Percentiles rank a stretch among this genome's conserved stretches.
phyloP scores from a whole-genome alignment of 2,797 vertebrate species.

The Dendrocincla tyrannina region DNA sequence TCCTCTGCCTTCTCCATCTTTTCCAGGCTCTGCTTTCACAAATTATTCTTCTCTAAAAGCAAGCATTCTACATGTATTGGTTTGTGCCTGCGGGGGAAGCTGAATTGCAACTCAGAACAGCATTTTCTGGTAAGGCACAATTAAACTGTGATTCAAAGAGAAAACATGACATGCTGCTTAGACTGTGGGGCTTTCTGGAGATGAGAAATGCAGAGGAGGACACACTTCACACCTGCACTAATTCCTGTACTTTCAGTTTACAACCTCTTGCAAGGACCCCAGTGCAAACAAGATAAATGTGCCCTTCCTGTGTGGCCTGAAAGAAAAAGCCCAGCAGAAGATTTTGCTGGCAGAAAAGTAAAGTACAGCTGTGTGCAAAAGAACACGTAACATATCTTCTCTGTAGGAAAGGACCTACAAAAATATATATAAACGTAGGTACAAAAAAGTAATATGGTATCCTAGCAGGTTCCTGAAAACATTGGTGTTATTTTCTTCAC shows the following conservation, averaged over 20 bases:
- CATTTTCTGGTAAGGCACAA: background rate
- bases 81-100: background rate
- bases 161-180: background rate
- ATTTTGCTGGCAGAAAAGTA: background rate
- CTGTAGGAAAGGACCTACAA: background rate
- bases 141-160: conserved; percentile 19
- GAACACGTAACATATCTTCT: background rate
- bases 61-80: background rate
- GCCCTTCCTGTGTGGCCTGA: background rate
- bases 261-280: background rate
- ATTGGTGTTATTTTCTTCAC: background rate
- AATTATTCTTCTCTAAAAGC: background rate
- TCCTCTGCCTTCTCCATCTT: background rate
- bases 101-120: background rate
- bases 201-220: background rate
- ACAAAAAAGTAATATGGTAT: background rate
- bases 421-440: background rate
- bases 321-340: background rate
- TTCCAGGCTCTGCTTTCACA: background rate
- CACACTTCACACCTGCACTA: background rate
- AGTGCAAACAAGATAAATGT: background rate
- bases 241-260: background rate
- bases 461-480: background rate
- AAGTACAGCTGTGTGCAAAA: background rate
- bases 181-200: background rate